Base-by-base conservation (phyloP, 2,888 invertebrate species). In the Atethmia centrago region DNA sequence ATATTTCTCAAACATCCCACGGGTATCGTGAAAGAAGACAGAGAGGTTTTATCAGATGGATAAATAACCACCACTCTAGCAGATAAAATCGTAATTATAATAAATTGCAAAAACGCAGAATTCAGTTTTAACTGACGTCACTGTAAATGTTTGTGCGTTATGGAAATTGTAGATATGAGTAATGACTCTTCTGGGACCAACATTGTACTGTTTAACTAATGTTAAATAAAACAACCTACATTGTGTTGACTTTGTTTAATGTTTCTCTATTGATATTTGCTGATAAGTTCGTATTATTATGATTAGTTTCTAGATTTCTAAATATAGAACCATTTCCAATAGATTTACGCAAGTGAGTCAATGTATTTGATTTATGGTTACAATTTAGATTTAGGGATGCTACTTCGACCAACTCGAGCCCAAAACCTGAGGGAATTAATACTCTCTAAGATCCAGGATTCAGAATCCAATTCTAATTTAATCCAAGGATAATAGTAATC, bases 401-500 rank as follows among this genome's bases (percentile, higher is more conserved):
- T 31, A n/a, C 28, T 64, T 31, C 36, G 21, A 47, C 8, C 36
- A 14, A 68, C 49, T 71, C 21, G 1, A 55, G 40, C 65, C 47
- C 51, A n/a, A 65, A 59, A 64, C 58, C 64, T 71, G 16, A 55
- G 59, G 61, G 77, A 51, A 51, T 61, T 73, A 82, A 51, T 71
- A 79, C 45, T 59, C 51, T 71, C 42, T 49, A 67, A 67, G 70
- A 79, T 70, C 45, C 53, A 64, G 61, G 55, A 74, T 59, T 53
- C 14, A 36, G 51, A 53, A 53, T 70, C 71, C 82, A 74, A 72
- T 70, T 75, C 47, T 58, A 73, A 65, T 82, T 72, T 70, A 79
- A 75, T 85, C 83, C 73, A 28, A n/a, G 65, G 76, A 74, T 79
- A 68, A 81, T 81, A 73, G 74, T 77, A 74, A 81, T 78, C 56